Percentiles rank a stretch among this genome's conserved stretches.
phyloP scores from a whole-genome alignment of 2,797 vertebrate genomes.

The Hephaestus fuliginosus region DNA sequence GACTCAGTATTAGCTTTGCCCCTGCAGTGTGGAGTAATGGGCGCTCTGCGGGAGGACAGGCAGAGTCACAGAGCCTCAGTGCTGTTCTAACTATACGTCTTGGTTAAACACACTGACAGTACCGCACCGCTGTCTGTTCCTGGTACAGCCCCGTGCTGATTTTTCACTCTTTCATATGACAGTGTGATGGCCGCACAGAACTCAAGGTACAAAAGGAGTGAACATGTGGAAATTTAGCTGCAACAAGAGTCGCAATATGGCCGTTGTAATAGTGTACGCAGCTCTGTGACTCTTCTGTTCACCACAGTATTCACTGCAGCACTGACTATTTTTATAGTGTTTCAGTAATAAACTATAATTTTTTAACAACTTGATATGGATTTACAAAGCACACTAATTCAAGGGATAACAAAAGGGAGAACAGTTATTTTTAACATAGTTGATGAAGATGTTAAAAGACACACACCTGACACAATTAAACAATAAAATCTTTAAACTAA shows the following conservation, averaged over 20 bases:
- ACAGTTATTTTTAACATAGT: not conserved
- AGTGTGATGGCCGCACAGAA: conserved; percentile 19
- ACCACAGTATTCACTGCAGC: too few species aligned
- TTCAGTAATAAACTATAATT: not conserved
- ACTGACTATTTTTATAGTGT: not conserved
- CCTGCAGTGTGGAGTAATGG: conserved; percentile 65
- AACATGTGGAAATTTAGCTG: conserved; percentile 31
- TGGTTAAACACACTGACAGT: conserved; percentile 64
- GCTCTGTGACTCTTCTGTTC: not conserved
- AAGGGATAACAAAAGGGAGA: not conserved
- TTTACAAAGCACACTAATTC: not conserved
- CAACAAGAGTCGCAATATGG: not conserved
- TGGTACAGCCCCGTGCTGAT: conserved; percentile 27
- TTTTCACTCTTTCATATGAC: conserved; percentile 49
- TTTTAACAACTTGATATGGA: not conserved
- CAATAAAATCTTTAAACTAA: not conserved
- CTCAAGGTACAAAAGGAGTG: conserved; percentile 27
- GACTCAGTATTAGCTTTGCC: conserved; percentile 55
- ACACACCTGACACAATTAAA: not conserved
- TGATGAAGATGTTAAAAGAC: not conserved
- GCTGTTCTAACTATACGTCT: conserved; percentile 63
- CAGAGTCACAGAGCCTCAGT: conserved; percentile 42
- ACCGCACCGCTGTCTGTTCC: conserved; percentile 49
- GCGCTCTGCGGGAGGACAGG: conserved; percentile 57
- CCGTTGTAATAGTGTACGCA: too few species aligned